Evolutionary conservation across 2,888 invertebrate species (phyloP).

Genomic region (Eupithecia vulgata): DNA sequence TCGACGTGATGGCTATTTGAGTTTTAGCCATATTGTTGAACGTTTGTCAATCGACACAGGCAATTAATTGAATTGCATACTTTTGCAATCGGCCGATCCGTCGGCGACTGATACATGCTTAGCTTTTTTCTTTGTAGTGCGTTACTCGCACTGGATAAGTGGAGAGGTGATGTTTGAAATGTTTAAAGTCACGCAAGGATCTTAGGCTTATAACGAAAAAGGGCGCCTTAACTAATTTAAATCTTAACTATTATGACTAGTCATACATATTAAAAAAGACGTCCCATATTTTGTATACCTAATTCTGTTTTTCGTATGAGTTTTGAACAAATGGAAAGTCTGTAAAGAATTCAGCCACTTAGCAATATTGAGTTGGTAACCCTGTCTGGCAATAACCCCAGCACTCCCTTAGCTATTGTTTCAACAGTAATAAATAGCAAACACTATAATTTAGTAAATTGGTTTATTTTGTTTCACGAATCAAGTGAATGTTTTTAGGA

Average conservation of each 20-base stretch:
- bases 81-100: too few relatives aligned
- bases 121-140: too few relatives aligned
- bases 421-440: conserved; percentile 33
- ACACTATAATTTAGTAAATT: conserved; percentile 33
- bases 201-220: background rate
- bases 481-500: background rate
- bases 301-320: background rate
- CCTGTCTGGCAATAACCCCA: conserved; percentile 29
- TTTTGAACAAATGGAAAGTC: background rate
- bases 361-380: conserved; percentile 22
- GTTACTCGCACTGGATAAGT: too few relatives aligned
- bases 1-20: too few relatives aligned
- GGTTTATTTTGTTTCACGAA: conserved; percentile 22
- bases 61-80: too few relatives aligned
- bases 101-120: too few relatives aligned
- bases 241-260: background rate
- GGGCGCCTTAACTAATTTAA: background rate
- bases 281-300: background rate
- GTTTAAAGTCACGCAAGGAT: background rate
- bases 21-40: too few relatives aligned
- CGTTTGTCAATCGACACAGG: too few relatives aligned
- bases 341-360: conserved; percentile 10
- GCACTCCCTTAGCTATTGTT: conserved; percentile 28
- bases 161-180: background rate
- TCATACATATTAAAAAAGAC: background rate